Percentiles rank a stretch among this genome's conserved stretches.
phyloP scores from a whole-genome alignment of 1,140 invertebrate genomes.

The Forficula auricularia region DNA sequence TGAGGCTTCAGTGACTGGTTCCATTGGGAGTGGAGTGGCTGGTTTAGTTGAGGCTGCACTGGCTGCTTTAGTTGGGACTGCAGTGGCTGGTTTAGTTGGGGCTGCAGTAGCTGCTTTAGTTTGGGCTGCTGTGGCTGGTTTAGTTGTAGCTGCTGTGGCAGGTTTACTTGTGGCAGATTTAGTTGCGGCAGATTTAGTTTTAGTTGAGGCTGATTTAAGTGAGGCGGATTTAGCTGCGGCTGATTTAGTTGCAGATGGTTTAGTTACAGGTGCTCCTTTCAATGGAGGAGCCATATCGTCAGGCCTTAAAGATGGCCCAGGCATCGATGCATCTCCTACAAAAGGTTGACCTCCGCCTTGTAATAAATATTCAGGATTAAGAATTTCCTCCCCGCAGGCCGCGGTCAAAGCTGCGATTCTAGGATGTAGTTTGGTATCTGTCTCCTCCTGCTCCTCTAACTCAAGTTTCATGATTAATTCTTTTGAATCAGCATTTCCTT shows the following conservation, averaged over 20 bases:
- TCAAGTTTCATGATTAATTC: too few relatives aligned
- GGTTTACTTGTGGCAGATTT: too few relatives aligned
- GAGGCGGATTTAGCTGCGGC: neutral
- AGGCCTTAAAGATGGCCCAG: too few relatives aligned
- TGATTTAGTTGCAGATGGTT: neutral
- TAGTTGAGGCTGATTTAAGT: neutral
- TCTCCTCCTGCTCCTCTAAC: constrained; percentile 5
- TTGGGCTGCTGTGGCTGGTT: too few relatives aligned
- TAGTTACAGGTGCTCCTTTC: constrained; percentile 5
- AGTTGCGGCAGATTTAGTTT: neutral
- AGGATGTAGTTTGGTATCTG: constrained; percentile 33
- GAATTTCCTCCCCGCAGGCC: constrained; percentile 62
- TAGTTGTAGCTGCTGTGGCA: too few relatives aligned
- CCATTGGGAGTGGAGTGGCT: too few relatives aligned
- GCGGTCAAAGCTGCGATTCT: constrained; percentile 60
- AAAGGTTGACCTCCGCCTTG: constrained; percentile 53
- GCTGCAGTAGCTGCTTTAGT: too few relatives aligned
- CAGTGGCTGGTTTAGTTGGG: too few relatives aligned
- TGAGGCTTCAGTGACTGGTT: too few relatives aligned
- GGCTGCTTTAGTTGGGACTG: too few relatives aligned
- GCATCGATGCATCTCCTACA: constrained; percentile 25
- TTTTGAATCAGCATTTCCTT: constrained; percentile 5
- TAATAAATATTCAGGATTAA: constrained; percentile 63
- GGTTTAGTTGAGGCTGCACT: too few relatives aligned
- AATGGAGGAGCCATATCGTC: too few relatives aligned